phyloP scores from a whole-genome alignment of 2,797 vertebrate genomes.

The Betta splendens region DNA sequence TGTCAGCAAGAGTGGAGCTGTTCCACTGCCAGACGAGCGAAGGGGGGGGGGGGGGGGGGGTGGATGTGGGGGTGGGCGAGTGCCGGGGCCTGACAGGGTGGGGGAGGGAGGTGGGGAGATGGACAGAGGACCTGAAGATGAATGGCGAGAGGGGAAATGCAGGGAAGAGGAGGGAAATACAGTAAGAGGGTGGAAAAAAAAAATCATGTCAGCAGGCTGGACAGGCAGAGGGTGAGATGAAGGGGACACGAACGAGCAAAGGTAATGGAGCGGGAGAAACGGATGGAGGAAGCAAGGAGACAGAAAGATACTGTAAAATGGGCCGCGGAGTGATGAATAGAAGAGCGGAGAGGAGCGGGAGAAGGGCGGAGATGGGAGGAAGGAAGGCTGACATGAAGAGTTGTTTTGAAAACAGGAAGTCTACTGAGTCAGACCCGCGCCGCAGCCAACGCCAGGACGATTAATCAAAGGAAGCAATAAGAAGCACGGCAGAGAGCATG shows the following conservation, averaged over 20 bases:
- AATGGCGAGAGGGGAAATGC: slow-evolving; percentile 56
- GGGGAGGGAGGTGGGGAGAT: slow-evolving; percentile 52
- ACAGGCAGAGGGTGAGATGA: slow-evolving; percentile 76
- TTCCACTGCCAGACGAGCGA: slow-evolving; percentile 68
- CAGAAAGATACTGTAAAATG: slow-evolving; percentile 75
- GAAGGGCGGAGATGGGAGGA: slow-evolving; percentile 50
- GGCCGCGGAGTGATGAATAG: slow-evolving; percentile 73
- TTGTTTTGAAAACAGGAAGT: slow-evolving; percentile 79
- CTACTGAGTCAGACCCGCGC: slow-evolving; percentile 68
- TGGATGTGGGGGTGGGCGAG: slow-evolving; percentile 54
- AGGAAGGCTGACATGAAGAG: slow-evolving; percentile 72
- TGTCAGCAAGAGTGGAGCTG: slow-evolving; percentile 77
- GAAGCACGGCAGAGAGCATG: slow-evolving; percentile 65
- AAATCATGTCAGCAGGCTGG: slow-evolving; percentile 73
- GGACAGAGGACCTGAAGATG: slow-evolving; percentile 69
- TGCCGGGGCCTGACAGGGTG: slow-evolving; percentile 50
- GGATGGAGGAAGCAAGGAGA: slow-evolving; percentile 72
- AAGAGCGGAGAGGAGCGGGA: slow-evolving; percentile 64
- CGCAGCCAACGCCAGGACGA: slow-evolving; percentile 62
- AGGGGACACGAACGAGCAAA: slow-evolving; percentile 69
- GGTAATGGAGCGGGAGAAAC: slow-evolving; percentile 76
- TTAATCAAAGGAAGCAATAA: slow-evolving; percentile 80
- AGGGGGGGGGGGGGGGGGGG: slow-evolving; percentile 58
- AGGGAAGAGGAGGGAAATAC: slow-evolving; percentile 62
- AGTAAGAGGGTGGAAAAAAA: slow-evolving; percentile 70